phyloP scores from a whole-genome alignment of 2,797 vertebrate genomes.

The Coilia nasus region DNA sequence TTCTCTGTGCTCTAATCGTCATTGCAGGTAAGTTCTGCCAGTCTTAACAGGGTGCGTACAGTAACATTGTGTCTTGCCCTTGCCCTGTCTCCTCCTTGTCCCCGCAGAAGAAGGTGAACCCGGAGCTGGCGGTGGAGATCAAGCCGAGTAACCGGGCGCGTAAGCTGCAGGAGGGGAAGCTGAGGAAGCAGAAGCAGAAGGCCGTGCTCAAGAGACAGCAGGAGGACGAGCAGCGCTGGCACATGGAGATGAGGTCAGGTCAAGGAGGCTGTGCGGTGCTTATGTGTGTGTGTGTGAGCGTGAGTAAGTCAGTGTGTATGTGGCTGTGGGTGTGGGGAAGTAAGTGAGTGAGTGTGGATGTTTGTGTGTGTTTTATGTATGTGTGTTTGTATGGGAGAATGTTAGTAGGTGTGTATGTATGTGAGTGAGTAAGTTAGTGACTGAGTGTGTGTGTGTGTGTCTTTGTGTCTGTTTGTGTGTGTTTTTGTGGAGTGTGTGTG shows the following conservation, averaged over 20 bases:
- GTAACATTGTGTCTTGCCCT: too few species aligned
- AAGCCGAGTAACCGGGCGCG: constrained; percentile 76
- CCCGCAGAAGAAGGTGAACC: constrained; percentile 83
- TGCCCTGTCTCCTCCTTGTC: neutral
- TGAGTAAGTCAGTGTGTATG: too few species aligned
- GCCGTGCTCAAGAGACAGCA: constrained; percentile 72
- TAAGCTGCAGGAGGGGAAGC: constrained; percentile 78
- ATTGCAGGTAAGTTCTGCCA: too few species aligned
- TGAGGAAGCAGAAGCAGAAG: constrained; percentile 79
- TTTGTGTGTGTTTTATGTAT: neutral
- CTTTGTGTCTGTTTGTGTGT: too few species aligned
- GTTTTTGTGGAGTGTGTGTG: neutral
- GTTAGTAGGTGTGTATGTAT: neutral
- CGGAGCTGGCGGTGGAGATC: constrained; percentile 77
- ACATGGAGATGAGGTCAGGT: constrained; percentile 77
- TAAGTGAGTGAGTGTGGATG: too few species aligned
- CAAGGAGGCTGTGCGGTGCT: neutral
- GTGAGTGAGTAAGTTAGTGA: neutral
- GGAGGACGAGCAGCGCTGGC: constrained; percentile 80
- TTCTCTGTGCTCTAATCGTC: too few species aligned
- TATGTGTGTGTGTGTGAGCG: too few species aligned
- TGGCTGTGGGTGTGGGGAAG: neutral
- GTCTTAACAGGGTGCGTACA: too few species aligned
- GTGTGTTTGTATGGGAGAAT: neutral
- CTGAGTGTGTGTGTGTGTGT: neutral